Base-by-base conservation (phyloP, 1,140 invertebrate species). In the Tetramorium parvispinum region DNA sequence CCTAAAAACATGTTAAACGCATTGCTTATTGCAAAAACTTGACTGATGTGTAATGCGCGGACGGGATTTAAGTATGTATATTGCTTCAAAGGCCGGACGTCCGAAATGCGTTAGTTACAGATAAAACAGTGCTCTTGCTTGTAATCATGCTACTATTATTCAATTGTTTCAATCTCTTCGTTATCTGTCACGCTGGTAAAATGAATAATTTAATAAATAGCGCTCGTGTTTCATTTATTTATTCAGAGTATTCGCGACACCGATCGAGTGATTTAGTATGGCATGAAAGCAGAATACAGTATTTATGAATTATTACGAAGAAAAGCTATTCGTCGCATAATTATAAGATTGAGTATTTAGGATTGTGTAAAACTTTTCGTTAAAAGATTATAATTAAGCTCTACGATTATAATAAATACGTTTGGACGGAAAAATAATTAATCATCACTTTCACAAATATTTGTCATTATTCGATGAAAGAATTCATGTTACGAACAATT, bases 31-130 rank as follows among this genome's bases (percentile, higher is more conserved):
- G 5, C 5, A 40, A 81, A 73, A 71, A 21, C 3, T 57, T 32
- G 3, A 3, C 3, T 3, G 3, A 71, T 49, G 1, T 43, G 27
- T 37, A 43, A 43, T 27, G 43, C 18, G 11, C 40, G 53, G 13
- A 73, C 7, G 40, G 5, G 49, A 57, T 40, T 68, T 55, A 55
- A 71, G 66, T 49, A 57, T 8, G 40, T 82, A 59, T n/a, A 73
- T 82, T 73, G 11, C 40, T 71, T 82, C 79, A 82, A 82, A 82
- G 40, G 79, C 66, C 79, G 66, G 79, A 82, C 66, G 24, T 82
- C 79, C 79, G 66, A 82, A 82, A 73, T 82, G 79, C 53, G 55
- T 82, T 73, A 82, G 79, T 82, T 73, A 82, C 66, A 59, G 79
- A 73, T 71, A 82, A 82, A 82, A 73, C 55, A 82, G 53, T 73